Evolutionary conservation across 92 coral and sea anemone species (phyloP), one percentile per base, ranked within the genome.

Genomic region (Pocillopora meandrina): DNA sequence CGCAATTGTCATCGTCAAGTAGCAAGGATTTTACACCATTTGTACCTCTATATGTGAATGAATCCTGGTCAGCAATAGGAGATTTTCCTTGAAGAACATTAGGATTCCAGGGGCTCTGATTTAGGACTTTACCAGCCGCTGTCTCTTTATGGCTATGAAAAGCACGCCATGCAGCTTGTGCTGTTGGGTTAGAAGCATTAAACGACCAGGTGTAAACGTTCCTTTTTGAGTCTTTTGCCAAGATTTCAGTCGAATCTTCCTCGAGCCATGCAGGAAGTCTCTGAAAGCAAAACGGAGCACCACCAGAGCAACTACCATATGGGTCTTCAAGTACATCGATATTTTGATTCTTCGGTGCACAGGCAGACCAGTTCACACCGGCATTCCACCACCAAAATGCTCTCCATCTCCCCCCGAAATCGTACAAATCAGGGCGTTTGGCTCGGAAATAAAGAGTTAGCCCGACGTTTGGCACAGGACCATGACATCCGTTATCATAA

Each of bases 331-430:
- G 85, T 16, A 92, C 95, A 76, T 92, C 95, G 13, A 42, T 62
- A 23, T 68, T 88, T 33, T 23, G 62, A n/a, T 72, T 59, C 23
- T 79, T 34, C 0, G 89, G 12, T 72, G 65, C 82, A 26, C 90
- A 89, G 31, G 60, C 52, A 57, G 95, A 92, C 95, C 93, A 90
- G 18, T 81, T 34, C 23, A 85, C 91, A 18, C 92, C 95, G 18
- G 86, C 82, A n/a, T 92, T 88, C 86, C 92, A 92, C 95, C 95
- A 92, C 95, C 95, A 92, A 66, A 92, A 92, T 34, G 86, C 90
- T 36, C 83, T 88, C 95, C 95, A 92, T 1, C 67, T 89, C 33
- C 75, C 72, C 1, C 90, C 93, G 76, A 82, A 87, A 66, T 36
- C 81, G 26, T 83, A 72, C 62, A 87, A 82, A 60, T 74, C 86